Percentiles rank a stretch among this genome's conserved stretches.
phyloP scores from a whole-genome alignment of 1,140 invertebrate species.

The Hyles euphorbiae region DNA sequence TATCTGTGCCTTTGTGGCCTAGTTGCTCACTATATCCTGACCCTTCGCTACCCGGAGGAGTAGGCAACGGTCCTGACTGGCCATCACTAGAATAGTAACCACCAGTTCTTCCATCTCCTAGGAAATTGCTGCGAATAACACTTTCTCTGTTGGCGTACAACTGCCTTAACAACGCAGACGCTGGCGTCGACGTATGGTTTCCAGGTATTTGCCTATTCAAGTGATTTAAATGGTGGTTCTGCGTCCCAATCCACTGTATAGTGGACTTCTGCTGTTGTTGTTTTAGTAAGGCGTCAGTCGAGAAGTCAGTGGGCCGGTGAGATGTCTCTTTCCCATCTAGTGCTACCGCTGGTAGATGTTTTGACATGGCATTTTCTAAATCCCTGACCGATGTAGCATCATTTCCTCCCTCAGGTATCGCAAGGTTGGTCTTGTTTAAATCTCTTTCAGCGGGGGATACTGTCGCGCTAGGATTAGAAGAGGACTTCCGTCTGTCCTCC shows the following conservation, averaged over 20 bases:
- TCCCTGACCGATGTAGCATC: constrained; percentile 88
- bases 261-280: constrained; percentile 90
- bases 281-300: constrained; percentile 88
- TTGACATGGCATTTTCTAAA: constrained; percentile 96
- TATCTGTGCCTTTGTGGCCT: constrained; percentile 63
- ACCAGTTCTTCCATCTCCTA: constrained; percentile 79
- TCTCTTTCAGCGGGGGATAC: constrained; percentile 62
- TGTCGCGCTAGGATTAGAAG: constrained; percentile 68
- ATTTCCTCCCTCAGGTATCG: constrained; percentile 57
- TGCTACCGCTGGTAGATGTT: constrained; percentile 86
- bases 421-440: constrained; percentile 56
- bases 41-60: constrained; percentile 89
- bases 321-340: constrained; percentile 76
- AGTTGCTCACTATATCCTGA: constrained; percentile 85
- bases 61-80: constrained; percentile 85
- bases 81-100: constrained; percentile 74
- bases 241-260: constrained; percentile 95
- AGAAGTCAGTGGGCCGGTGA: constrained; percentile 89
- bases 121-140: constrained; percentile 92
- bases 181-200: constrained; percentile 78
- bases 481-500: constrained; percentile 76
- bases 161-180: constrained; percentile 91
- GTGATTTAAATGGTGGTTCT: constrained; percentile 80
- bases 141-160: constrained; percentile 95
- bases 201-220: constrained; percentile 80